phyloP scores from a whole-genome alignment of 2,888 invertebrate genomes.

The Malachius bipustulatus region DNA sequence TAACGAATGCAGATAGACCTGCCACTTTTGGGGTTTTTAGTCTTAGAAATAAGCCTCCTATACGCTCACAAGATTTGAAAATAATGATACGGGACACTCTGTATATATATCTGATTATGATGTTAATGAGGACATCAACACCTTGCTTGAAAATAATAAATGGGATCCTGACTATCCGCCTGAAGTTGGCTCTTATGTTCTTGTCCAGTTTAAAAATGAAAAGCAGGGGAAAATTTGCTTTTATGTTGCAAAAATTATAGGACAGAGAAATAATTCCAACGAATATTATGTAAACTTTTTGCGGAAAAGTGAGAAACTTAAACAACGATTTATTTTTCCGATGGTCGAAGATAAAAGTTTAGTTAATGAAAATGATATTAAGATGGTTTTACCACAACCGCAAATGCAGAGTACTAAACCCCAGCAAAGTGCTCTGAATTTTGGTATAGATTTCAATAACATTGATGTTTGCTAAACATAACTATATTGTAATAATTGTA shows the following conservation, averaged over 20 bases:
- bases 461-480: too few species aligned
- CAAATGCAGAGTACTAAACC: not conserved
- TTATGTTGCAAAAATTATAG: not conserved
- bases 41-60: too few species aligned
- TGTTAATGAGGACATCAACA: slow-evolving; percentile 2
- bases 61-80: too few species aligned
- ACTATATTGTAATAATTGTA: too few species aligned
- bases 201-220: not conserved
- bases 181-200: slow-evolving; percentile 1
- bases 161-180: slow-evolving; percentile 1
- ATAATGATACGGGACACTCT: too few species aligned
- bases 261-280: too few species aligned
- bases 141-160: not conserved
- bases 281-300: not conserved
- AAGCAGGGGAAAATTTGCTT: not conserved
- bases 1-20: too few species aligned
- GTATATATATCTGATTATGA: too few species aligned
- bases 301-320: not conserved
- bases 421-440: slow-evolving; percentile 3
- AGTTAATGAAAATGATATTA: not conserved
- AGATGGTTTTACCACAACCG: not conserved
- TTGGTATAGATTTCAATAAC: slow-evolving; percentile 1
- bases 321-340: not conserved
- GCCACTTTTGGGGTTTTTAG: too few species aligned
- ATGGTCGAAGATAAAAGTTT: slow-evolving; percentile 1